Conservation (phyloP, 2,888 invertebrate species). For the Tanypteryx hageni region DNA sequence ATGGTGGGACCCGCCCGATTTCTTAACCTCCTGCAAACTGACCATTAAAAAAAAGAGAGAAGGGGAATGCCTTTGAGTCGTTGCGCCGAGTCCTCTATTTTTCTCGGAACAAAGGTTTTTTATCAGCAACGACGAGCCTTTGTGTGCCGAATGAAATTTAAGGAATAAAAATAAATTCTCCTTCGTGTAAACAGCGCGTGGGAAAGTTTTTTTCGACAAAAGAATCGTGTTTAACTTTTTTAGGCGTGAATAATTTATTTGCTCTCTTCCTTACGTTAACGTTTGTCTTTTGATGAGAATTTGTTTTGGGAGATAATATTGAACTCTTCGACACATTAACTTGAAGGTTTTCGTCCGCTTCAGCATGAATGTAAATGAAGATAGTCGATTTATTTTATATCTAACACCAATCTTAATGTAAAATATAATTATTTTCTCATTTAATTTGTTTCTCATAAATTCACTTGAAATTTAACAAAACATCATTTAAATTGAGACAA, state of each 20-base stretch:
- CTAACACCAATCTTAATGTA: too few relatives aligned
- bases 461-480: too few relatives aligned
- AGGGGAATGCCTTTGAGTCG: conserved; percentile 7
- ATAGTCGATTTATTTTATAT: too few relatives aligned
- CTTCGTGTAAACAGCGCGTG: conserved; percentile 52
- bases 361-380: too few relatives aligned
- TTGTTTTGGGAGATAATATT: conserved; percentile 56
- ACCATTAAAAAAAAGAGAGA: conserved; percentile 35
- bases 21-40: conserved; percentile 53
- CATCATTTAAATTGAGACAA: too few relatives aligned
- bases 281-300: not conserved
- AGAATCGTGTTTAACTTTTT: conserved; percentile 61
- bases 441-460: too few relatives aligned
- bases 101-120: conserved; percentile 57
- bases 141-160: conserved; percentile 62
- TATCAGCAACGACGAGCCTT: conserved; percentile 56
- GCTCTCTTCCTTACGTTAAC: not conserved
- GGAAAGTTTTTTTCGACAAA: conserved; percentile 39
- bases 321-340: conserved; percentile 29
- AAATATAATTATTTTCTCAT: too few relatives aligned
- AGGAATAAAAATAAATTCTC: conserved; percentile 49
- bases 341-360: not conserved
- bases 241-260: conserved; percentile 63
- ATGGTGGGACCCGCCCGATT: conserved; percentile 52
- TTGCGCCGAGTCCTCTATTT: conserved; percentile 44